Evolutionary conservation across 2,888 invertebrate species (phyloP), one percentile per base, ranked within the genome.

Genomic region (Agrenia bidenticulata): DNA sequence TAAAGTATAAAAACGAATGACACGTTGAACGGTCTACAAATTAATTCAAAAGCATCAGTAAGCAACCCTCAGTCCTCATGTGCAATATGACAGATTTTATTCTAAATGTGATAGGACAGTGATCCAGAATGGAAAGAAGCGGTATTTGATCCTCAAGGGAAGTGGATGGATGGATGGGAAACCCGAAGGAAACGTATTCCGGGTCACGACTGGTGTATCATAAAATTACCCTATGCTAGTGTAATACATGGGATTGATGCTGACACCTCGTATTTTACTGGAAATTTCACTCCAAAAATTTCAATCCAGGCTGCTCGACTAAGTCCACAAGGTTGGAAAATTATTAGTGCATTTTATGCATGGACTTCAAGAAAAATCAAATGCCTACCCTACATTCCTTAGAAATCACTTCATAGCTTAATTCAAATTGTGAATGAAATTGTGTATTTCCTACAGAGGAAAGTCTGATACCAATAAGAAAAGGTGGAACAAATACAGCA

Each of bases 141-240:
- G 0, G 82, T 83, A 67, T 87, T 83, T 77, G 86, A 86, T 0
- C 84, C 84, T 57, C 85, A 79, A 64, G 87, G 87, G 0, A 87
- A 87, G 76, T 86, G 85, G 86, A 87, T 87, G 86, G 87, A 87
- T 72, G 87, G 86, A 0, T 87, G 87, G 87, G 86, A 87, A 78
- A 86, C 87, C 0, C 79, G 86, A 15, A 81, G 86, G 61, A 86
- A 84, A 77, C 80, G 87, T 62, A 81, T 82, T 23, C 78, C 83
- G 0, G 86, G 86, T 0, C 86, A 87, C 67, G 86, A 87, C 70
- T 87, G 86, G 85, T 83, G 85, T 69, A 83, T 87, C 65, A 78
- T 87, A 61, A 84, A 84, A 72, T 76, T 87, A 26, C 84, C 83
- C 26, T 80, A 83, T 0, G 83, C 84, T 2, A 39, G 23, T 13